These are phyloP conservation scores for Apocheima hispidaria DNA, from an alignment of 2,888 invertebrate genomes.

Conservation along the genomic window DNA sequence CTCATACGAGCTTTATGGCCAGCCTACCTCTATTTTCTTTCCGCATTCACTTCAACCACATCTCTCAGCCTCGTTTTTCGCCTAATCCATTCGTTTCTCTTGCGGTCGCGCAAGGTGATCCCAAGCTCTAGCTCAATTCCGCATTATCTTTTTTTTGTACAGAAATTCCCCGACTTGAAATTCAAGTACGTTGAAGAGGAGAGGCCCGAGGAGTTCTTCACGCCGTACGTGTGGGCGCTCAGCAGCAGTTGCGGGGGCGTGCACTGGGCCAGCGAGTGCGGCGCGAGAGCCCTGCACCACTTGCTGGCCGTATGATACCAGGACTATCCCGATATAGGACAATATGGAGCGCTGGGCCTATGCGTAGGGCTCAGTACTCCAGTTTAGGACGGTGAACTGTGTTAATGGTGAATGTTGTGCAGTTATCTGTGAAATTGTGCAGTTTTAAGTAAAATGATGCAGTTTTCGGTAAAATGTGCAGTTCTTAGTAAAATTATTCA, in stretches of 20 bases:
- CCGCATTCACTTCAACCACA: no score
- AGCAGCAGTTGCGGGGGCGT: conserved; percentile 88
- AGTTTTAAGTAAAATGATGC: not conserved
- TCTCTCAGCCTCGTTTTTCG: no score
- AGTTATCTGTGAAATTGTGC: not conserved
- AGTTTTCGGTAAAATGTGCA: not conserved
- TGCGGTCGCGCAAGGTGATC: no score
- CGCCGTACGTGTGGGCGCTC: conserved; percentile 99
- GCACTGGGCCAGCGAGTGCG: conserved; percentile 81
- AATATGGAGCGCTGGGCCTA: conserved; percentile 19
- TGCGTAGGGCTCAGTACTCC: conserved; percentile 17
- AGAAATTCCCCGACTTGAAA: conserved; percentile 99
- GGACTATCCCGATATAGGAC: conserved; percentile 8
- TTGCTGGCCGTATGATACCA: conserved; percentile 66
- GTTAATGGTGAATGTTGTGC: not conserved
- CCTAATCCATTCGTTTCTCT: no score
- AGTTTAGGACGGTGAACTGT: not conserved
- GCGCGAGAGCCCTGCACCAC: conserved; percentile 65
- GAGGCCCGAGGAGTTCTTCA: conserved; percentile 99
- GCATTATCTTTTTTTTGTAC: no score
- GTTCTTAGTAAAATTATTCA: no score
- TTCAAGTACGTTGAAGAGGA: conserved; percentile 99
- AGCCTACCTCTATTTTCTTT: no score
- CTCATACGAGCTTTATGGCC: no score
- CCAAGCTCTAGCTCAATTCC: no score